Evolutionary conservation across 2,797 vertebrate genomes (phyloP).

Genomic region (Chrysocyon brachyurus): DNA sequence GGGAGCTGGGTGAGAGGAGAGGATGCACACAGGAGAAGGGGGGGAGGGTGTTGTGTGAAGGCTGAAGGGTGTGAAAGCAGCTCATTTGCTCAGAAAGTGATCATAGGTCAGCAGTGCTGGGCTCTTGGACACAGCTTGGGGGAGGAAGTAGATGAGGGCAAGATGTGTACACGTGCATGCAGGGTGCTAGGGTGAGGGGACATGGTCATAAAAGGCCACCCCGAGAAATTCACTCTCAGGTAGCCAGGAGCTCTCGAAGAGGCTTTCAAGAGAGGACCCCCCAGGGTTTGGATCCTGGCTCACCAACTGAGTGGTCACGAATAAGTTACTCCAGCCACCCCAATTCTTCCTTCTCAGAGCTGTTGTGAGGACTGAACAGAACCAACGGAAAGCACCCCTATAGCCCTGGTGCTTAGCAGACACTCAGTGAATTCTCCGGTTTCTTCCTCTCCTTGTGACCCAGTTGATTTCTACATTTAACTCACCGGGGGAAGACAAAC

Average conservation of each 20-base stretch:
- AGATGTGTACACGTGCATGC: too few relatives aligned
- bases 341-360: background rate
- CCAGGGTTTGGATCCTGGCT: background rate
- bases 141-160: background rate
- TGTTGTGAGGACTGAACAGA: too few relatives aligned
- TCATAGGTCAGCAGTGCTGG: background rate
- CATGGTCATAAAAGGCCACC: background rate
- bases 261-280: background rate
- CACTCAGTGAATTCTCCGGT: fast-evolving
- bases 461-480: background rate
- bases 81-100: background rate
- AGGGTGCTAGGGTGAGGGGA: background rate
- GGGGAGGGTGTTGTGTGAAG: background rate
- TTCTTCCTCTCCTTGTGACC: background rate
- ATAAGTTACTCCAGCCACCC: background rate
- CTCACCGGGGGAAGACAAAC: background rate
- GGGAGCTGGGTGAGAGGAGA: too few relatives aligned
- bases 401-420: background rate
- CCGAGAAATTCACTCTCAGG: background rate
- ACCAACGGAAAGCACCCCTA: background rate
- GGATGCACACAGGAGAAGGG: background rate
- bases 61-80: too few relatives aligned
- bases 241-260: background rate
- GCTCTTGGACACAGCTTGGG: background rate
- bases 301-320: background rate